Percentiles rank a stretch among this genome's conserved stretches.
These are phyloP conservation scores for Keiferia lycopersicella DNA, from an alignment of 2,888 invertebrate genomes.

Conservation along the genomic window DNA sequence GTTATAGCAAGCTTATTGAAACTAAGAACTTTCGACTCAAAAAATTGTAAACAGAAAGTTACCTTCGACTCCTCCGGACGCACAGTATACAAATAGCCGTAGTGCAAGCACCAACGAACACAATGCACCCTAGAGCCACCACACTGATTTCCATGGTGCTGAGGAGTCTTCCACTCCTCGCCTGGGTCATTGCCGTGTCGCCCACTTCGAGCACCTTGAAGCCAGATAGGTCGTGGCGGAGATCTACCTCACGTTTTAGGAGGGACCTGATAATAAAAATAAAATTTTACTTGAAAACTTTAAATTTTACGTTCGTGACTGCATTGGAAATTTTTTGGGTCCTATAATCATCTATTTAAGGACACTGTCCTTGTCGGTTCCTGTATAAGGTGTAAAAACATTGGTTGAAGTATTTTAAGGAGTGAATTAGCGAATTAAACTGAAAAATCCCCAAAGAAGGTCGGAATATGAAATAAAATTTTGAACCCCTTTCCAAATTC, in stretches of 20 bases:
- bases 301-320: not conserved
- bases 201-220: conserved; percentile 85
- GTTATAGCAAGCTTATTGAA: no score
- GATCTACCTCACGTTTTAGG: conserved; percentile 80
- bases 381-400: no score
- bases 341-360: no score
- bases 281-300: not conserved
- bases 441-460: no score
- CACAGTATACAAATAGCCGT: conserved; percentile 90
- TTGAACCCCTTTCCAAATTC: no score
- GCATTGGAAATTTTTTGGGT: not conserved
- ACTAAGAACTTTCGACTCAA: not conserved
- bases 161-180: conserved; percentile 62
- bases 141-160: conserved; percentile 90
- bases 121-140: conserved; percentile 89
- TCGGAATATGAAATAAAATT: no score
- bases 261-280: conserved; percentile 77
- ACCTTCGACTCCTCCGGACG: conserved; percentile 84
- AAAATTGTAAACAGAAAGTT: conserved; percentile 34
- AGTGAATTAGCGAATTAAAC: no score
- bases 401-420: no score
- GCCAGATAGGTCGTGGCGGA: conserved; percentile 84
- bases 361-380: no score
- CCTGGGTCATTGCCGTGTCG: conserved; percentile 64
- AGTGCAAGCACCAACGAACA: conserved; percentile 90